Evolutionary conservation across 2,113 vertebrate genomes (phyloP), one percentile per base, ranked within the genome.

Genomic region (Phyllostomus discolor): DNA sequence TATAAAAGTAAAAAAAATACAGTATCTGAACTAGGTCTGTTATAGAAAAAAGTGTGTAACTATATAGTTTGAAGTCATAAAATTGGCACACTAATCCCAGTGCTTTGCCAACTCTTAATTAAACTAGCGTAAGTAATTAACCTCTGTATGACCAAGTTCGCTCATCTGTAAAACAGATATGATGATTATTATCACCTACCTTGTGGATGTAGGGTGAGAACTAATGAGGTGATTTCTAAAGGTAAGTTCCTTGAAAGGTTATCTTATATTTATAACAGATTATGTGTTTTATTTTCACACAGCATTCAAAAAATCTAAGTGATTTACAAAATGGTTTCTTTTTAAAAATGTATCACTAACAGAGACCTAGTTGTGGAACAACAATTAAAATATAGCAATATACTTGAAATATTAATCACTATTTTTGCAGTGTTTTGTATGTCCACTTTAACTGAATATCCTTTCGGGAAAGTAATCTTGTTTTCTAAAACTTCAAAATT

Each of bases 111-210:
- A 33, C 41, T 86, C 72, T 90, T 54, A 85, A 93, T 76, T 96
- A 95, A 73, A 91, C 26, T 89, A 94, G 24, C 82, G 10, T 82
- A 95, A 96, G 54, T 95, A 91, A 96, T 96, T 97, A 96, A 96
- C 82, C 78, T 97, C 86, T 64, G 54, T 76, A 41, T 86, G 72
- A 94, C 86, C 82, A 96, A 90, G 72, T 88, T 90, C 90, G 33
- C 41, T 96, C 81, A 90, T 91, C 76, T 97, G 81, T 96, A 92
- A 88, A 88, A 76, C 41, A 94, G 90, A 91, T 86, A 50, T 1
- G 59, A 41, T 95, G 94, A 96, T 96, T 96, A 76, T 76, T 33
- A 54, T 66, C 11, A 0, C 50, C 20, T 88, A 35, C 4, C 52
- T 73, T 90, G 22, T 90, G 41, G 20, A 12, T 76, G 52, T 35